phyloP scores from a whole-genome alignment of 2,888 invertebrate species.

The Drosophila acutilabella region DNA sequence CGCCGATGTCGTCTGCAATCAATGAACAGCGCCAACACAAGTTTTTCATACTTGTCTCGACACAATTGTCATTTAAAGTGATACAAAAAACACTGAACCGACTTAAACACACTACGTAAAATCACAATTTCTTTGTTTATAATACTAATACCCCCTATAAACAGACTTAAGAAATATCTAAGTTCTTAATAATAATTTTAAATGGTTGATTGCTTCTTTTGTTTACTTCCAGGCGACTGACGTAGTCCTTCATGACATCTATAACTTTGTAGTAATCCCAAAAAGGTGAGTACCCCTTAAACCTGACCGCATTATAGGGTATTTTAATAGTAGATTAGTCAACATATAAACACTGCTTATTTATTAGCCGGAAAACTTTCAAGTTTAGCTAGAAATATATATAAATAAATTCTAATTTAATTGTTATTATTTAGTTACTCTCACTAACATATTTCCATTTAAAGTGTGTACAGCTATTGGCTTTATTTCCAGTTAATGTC shows the following conservation, averaged over 20 bases:
- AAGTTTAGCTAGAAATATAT: not conserved
- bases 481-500: not conserved
- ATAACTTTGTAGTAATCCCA: not conserved
- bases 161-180: no score
- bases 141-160: no score
- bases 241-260: constrained; percentile 20
- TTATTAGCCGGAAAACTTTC: not conserved
- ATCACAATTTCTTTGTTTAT: not conserved
- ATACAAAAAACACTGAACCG: not conserved
- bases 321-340: not conserved
- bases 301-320: not conserved
- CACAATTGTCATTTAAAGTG: constrained; percentile 21
- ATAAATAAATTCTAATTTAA: not conserved
- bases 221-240: constrained; percentile 17
- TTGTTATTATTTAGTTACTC: not conserved
- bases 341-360: not conserved
- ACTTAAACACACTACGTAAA: constrained; percentile 11
- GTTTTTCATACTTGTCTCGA: constrained; percentile 25
- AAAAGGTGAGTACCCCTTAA: constrained; percentile 36
- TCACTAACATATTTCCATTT: no score
- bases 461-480: not conserved
- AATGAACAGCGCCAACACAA: constrained; percentile 64
- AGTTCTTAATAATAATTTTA: no score
- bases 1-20: constrained; percentile 61
- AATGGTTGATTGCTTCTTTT: no score